Evolutionary conservation across 1,140 invertebrate genomes (phyloP).

Genomic region (Scaptomyza montana): DNA sequence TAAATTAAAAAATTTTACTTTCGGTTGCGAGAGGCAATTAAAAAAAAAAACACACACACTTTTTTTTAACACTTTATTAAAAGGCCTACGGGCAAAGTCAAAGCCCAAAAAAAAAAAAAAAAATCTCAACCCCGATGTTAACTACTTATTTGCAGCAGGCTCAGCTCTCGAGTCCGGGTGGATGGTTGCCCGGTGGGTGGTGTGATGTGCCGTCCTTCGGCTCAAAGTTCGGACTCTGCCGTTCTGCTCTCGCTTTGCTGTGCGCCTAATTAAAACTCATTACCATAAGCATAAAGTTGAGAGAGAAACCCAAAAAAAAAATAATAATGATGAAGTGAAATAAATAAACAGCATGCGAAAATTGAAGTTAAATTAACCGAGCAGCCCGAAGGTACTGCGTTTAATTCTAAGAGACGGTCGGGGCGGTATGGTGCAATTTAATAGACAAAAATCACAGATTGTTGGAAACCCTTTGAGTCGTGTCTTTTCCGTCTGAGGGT

Average conservation of each 20-base stretch:
- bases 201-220: conserved; percentile 24
- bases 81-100: conserved; percentile 10
- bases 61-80: conserved; percentile 36
- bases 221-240: conserved; percentile 27
- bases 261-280: conserved; percentile 81
- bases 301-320: conserved; percentile 52
- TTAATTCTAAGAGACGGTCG: too few species aligned
- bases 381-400: not conserved
- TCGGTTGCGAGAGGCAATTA: conserved; percentile 15
- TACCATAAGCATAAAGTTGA: conserved; percentile 78
- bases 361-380: conserved; percentile 50
- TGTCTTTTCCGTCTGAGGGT: conserved; percentile 42
- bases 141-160: conserved; percentile 37
- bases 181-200: conserved; percentile 35
- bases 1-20: conserved; percentile 47
- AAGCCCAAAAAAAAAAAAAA: conserved; percentile 17
- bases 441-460: conserved; percentile 29
- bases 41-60: conserved; percentile 8
- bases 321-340: conserved; percentile 9
- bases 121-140: conserved; percentile 1
- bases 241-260: conserved; percentile 55
- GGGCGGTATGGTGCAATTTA: conserved; percentile 1
- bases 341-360: conserved; percentile 41
- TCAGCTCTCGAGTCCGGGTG: conserved; percentile 30
- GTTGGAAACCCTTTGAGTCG: conserved; percentile 10